Base-by-base conservation (phyloP, 1,140 invertebrate species). In the Heterodera carotae region DNA sequence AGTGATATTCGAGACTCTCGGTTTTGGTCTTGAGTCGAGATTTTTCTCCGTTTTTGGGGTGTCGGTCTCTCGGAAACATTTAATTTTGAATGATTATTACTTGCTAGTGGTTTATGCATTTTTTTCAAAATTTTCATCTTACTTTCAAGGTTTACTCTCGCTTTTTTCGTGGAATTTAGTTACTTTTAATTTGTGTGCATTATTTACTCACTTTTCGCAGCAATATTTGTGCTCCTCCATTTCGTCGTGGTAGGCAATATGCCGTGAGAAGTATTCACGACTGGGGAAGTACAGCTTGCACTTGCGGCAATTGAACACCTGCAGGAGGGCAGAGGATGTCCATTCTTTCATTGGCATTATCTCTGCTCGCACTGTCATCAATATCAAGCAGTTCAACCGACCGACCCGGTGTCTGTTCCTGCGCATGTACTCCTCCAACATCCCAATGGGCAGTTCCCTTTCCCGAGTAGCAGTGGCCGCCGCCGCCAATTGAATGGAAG, bases 261-360 rank as follows among this genome's bases (percentile, higher is more conserved):
- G 82, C 12, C 83, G 78, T 3, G 60, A 25, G 22, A 85, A 66
- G 67, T 83, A 81, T 27, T 80, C 83, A 15, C 83, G 75, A 48
- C 69, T 69, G 7, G 82, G 82, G 70, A 83, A 83, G 69, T 75
- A 48, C 8, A 83, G 56, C 56, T 84, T 82, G 76, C 82, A 83
- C 71, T 85, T 85, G 27, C 76, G 75, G 59, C 82, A 83, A 2
- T 69, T 71, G 60, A 83, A 82, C n/a, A 83, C 53, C 82, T 82
- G 25, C 27, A 12, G 48, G 48, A 8, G 39, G 12, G 39, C 39
- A 43, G 12, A 43, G 6, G 39, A 6, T 43, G 6, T 43, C 12
- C 27, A 33, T 2, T 34, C 29, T 15, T 2, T 43, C n/a, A 10
- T n/a, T n/a, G n/a, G n/a, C n/a, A n/a, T n/a, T n/a, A n/a, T n/a